phyloP scores from a whole-genome alignment of 2,113 vertebrate genomes.

The Planiliza haematocheilus region DNA sequence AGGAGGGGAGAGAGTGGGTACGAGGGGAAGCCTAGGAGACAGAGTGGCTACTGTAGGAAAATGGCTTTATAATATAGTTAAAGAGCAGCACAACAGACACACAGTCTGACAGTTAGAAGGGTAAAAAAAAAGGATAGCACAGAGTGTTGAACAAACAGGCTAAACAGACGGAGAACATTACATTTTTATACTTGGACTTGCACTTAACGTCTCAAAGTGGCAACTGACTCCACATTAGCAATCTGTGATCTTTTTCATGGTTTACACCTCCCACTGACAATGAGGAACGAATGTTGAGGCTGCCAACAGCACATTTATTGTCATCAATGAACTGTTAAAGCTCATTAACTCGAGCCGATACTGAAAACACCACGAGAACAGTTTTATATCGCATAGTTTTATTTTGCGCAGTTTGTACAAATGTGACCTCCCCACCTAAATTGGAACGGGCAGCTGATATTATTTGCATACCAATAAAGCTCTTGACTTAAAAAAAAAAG shows the following conservation, averaged over 20 bases:
- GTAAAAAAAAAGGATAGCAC: constrained; percentile 22
- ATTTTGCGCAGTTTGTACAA: constrained; percentile 7
- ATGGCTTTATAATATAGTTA: constrained; percentile 75
- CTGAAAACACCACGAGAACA: neutral
- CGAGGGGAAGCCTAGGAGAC: constrained; percentile 49
- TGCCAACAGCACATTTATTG: constrained; percentile 5
- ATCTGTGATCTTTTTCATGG: neutral
- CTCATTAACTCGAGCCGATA: constrained; percentile 4
- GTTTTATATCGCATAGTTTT: neutral
- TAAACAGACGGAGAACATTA: constrained; percentile 32
- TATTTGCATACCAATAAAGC: constrained; percentile 32
- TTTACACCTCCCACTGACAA: constrained; percentile 19
- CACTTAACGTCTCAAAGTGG: constrained; percentile 11
- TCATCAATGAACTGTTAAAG: constrained; percentile 19
- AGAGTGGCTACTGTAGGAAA: constrained; percentile 73
- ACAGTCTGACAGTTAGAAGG: constrained; percentile 47
- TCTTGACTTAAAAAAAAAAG: constrained; percentile 16
- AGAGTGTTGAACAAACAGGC: constrained; percentile 12
- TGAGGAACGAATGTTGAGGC: constrained; percentile 11
- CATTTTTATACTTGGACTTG: constrained; percentile 24
- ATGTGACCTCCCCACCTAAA: neutral
- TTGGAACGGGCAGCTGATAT: constrained; percentile 13
- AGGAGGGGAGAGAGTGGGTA: constrained; percentile 52
- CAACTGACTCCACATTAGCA: neutral
- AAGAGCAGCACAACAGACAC: constrained; percentile 55